Conservation (phyloP, 2,113 vertebrate species). For the Azemiops feae region DNA sequence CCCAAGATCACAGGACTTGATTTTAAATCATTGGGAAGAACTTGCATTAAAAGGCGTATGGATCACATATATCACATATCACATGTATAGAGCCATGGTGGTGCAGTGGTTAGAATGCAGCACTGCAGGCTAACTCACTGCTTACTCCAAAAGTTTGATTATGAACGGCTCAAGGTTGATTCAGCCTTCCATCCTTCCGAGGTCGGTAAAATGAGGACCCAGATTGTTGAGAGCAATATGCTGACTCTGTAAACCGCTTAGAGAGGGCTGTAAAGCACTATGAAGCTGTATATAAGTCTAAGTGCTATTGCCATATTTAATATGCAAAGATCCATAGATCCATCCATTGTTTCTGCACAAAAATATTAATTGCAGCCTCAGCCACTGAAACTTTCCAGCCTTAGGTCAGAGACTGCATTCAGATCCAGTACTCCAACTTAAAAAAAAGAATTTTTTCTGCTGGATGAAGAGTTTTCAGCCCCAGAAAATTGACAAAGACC, state of each 20-base stretch:
- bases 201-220: too few species aligned
- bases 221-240: too few species aligned
- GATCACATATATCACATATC: neutral
- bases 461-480: constrained; percentile 42
- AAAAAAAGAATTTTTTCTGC: constrained; percentile 29
- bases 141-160: too few species aligned
- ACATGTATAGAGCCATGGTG: neutral
- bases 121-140: too few species aligned
- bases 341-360: neutral
- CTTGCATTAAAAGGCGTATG: neutral
- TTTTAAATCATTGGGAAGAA: neutral
- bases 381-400: neutral
- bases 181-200: too few species aligned
- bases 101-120: too few species aligned
- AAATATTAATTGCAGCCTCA: neutral
- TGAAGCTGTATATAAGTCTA: too few species aligned
- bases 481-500: constrained; percentile 35
- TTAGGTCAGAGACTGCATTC: neutral
- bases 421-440: neutral
- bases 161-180: too few species aligned
- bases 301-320: too few species aligned
- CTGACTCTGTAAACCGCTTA: too few species aligned
- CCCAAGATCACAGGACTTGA: neutral
- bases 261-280: too few species aligned
- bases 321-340: too few species aligned